Base-by-base conservation (phyloP, 2,888 invertebrate genomes). In the Drosophila infuscata region DNA sequence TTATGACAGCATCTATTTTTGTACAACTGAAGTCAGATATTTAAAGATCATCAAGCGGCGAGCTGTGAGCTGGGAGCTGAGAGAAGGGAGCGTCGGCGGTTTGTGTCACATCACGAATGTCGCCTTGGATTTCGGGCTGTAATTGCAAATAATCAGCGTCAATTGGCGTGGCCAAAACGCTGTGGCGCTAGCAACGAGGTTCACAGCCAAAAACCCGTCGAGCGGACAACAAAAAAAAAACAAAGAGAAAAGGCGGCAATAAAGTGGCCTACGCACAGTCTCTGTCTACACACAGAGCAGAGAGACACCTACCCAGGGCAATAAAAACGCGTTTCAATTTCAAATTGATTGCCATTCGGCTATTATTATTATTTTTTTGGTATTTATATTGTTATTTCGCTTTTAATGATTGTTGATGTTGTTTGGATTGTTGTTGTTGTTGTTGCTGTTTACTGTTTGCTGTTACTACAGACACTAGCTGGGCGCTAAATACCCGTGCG, bases 401-500 rank as follows among this genome's bases (percentile, higher is more conserved):
- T 70, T 60, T 78, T 66, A 70, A 64, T 66, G 73, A 63, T 74
- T 83, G 70, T 68, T 74, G 75, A 52, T 65, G 58, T 56, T 79
- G 70, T 66, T 74, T 46, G 46, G 46, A 46, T 15, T 46, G 25
- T 15, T 46, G 46, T 46, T 46, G 20, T 11, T 46, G 43, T 11
- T 76, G 71, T 59, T 73, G 62, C 48, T 87, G 62, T 61, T 64
- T 36, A 7, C 3, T 36, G 36, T 38, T 61, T 74, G 63, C 56
- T 88, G 58, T 59, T 65, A 62, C 75, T 63, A 61, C 57, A 79
- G 65, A 64, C 74, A 61, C 66, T 82, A 32, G 85, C 71, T 73
- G 64, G 63, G 65, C 79, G 86, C 74, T 88, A 87, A 87, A 89
- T 88, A 87, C 83, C 83, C 90, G 90, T 87, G 89, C 90, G 90